Conservation (phyloP, 1,140 invertebrate species). For the Acyrthosiphon pisum region DNA sequence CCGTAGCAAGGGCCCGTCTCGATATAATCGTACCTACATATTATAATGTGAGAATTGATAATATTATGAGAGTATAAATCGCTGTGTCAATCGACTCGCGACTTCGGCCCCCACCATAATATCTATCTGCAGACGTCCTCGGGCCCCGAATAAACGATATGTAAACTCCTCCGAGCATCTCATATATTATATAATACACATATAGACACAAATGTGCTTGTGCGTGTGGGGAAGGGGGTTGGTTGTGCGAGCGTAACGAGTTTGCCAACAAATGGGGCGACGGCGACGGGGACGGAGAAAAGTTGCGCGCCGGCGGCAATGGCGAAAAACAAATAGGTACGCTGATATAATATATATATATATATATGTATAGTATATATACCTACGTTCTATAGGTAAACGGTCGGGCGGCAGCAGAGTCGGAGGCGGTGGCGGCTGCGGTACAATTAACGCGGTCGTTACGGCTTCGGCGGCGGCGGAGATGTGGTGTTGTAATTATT, state of each 20-base stretch:
- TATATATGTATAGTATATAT: background rate
- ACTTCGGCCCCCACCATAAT: background rate
- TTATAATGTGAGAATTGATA: too few species aligned
- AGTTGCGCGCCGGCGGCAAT: slow-evolving; percentile 24
- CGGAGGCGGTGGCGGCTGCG: background rate
- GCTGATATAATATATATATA: background rate
- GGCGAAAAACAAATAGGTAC: slow-evolving; percentile 42
- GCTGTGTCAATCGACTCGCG: background rate
- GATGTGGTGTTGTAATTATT: background rate
- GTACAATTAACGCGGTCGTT: slow-evolving; percentile 44
- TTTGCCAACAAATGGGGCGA: slow-evolving; percentile 24
- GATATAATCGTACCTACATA: background rate
- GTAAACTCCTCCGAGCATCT: background rate
- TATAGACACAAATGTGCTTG: background rate
- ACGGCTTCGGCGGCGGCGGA: background rate
- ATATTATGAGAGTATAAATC: background rate
- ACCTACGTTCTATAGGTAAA: background rate
- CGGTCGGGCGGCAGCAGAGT: background rate
- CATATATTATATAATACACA: background rate
- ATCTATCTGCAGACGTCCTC: background rate
- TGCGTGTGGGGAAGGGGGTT: background rate
- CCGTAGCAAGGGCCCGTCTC: background rate
- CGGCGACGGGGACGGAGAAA: background rate
- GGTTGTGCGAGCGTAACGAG: slow-evolving; percentile 12
- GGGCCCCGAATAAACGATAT: slow-evolving; percentile 25